Percentiles rank a stretch among this genome's conserved stretches.
Conservation (phyloP, 2,797 vertebrate species). For the Enteromius viviparus region DNA sequence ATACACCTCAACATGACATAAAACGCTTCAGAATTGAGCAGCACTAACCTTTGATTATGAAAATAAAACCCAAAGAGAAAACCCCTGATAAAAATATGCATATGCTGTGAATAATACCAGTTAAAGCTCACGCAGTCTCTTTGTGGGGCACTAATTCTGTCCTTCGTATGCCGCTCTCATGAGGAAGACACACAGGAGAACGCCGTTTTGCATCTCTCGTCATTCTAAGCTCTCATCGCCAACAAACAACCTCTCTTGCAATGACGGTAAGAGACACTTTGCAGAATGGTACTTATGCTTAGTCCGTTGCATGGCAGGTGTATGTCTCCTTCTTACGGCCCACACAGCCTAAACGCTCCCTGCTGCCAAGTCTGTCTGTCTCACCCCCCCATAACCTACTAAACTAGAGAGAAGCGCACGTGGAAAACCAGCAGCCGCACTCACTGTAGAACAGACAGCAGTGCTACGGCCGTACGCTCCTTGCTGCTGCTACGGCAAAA, state of each 20-base stretch:
- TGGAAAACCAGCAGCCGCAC: slow-evolving; percentile 19
- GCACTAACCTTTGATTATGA: not conserved
- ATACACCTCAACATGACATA: slow-evolving; percentile 11
- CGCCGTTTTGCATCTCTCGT: not conserved
- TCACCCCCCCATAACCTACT: slow-evolving; percentile 33
- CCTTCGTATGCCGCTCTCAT: not conserved
- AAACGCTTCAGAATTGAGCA: not conserved
- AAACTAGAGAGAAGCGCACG: slow-evolving; percentile 10
- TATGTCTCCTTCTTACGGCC: slow-evolving; percentile 15
- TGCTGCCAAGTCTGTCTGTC: slow-evolving; percentile 31
- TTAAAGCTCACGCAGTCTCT: not conserved
- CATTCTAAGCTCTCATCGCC: not conserved
- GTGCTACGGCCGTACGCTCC: not conserved
- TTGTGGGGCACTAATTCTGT: not conserved
- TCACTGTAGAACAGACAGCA: not conserved
- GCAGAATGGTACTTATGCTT: slow-evolving; percentile 27
- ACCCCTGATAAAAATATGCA: not conserved
- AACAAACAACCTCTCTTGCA: slow-evolving; percentile 11
- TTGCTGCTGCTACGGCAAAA: not conserved
- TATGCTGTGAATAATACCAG: not conserved
- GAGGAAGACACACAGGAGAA: slow-evolving; percentile 1
- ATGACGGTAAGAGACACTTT: slow-evolving; percentile 10
- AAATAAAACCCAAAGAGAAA: not conserved
- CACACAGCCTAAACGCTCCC: slow-evolving; percentile 33
- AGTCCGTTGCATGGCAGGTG: slow-evolving; percentile 43